Evolutionary conservation across 2,113 vertebrate species (phyloP), one percentile per base, ranked within the genome.

Genomic region (Epinephelus moara): DNA sequence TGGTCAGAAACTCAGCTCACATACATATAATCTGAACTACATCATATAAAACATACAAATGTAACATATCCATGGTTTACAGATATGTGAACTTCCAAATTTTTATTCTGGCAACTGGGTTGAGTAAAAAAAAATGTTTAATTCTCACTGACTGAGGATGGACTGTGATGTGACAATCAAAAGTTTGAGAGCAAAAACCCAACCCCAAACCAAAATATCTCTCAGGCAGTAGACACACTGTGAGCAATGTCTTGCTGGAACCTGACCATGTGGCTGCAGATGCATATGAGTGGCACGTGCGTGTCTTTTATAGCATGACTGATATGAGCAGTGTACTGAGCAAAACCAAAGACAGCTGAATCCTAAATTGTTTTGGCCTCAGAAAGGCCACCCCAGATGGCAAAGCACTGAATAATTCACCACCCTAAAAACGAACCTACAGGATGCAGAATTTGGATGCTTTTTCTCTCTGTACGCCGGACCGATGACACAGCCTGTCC

Each of bases 331-430:
- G 82, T 59, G 56, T 50, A 18, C 27, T 68, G 59, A 84, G 23
- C 61, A 27, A 55, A 74, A 42, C 81, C 70, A 84, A 80, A 75
- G 75, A 88, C 84, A 82, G 84, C 76, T 78, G 72, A 91, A 73
- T 70, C 77, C 69, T 66, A 72, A 83, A 85, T 73, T 56, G 72
- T 88, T 89, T 86, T 80, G 85, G 86, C 68, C 85, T 82, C 71
- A 67, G 76, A 66, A 81, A 83, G 71, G 82, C 87, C 86, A 63
- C 80, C 60, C 42, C 85, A 90, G 89, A 94, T 90, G 85, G 80
- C 75, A 82, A 84, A 33, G 3, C 17, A 37, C 18, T 92, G 71
- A 93, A 95, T 92, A 81, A 91, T 92, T 92, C 69, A 89, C 70
- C n/a, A 71, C 6, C 37, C 69, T 86, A 60, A 90, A 88, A 85